These are phyloP conservation scores for Euthynnus affinis DNA, from an alignment of 2,797 vertebrate genomes.

Conservation along the genomic window DNA sequence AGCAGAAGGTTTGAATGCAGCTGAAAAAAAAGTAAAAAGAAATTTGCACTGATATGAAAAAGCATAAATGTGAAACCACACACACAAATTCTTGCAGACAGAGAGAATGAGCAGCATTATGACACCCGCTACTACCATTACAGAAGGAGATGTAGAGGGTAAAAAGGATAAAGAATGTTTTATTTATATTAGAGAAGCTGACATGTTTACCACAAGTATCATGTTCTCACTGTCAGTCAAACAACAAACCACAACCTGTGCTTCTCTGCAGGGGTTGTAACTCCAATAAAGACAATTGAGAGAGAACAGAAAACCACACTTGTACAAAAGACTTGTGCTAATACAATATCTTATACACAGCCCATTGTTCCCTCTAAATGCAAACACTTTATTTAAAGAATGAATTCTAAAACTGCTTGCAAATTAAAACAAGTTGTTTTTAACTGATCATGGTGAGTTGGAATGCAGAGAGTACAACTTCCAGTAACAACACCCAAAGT, in stretches of 20 bases:
- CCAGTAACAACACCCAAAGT: conserved; percentile 73
- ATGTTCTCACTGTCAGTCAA: conserved; percentile 30
- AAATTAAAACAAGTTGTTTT: neutral
- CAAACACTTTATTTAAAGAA: neutral
- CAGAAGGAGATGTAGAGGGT: conserved; percentile 9
- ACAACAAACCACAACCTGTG: conserved; percentile 49
- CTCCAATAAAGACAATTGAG: neutral
- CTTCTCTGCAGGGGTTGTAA: conserved; percentile 22
- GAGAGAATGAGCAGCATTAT: neutral
- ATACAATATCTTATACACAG: no score
- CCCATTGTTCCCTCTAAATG: neutral
- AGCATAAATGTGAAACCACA: conserved; percentile 54
- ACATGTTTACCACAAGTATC: conserved; percentile 56
- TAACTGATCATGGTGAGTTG: conserved; percentile 23
- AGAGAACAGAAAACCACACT: conserved; percentile 28
- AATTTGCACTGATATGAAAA: conserved; percentile 59
- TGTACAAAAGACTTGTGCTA: neutral
- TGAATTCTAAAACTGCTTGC: neutral
- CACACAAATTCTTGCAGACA: neutral
- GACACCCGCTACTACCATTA: conserved; percentile 30
- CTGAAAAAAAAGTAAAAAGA: no score
- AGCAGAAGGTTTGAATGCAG: neutral
- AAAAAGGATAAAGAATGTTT: conserved; percentile 11
- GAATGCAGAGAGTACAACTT: conserved; percentile 69
- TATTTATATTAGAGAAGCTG: conserved; percentile 36